Evolutionary conservation across 2,113 vertebrate species (phyloP).

Genomic region (Siniperca knerii): DNA sequence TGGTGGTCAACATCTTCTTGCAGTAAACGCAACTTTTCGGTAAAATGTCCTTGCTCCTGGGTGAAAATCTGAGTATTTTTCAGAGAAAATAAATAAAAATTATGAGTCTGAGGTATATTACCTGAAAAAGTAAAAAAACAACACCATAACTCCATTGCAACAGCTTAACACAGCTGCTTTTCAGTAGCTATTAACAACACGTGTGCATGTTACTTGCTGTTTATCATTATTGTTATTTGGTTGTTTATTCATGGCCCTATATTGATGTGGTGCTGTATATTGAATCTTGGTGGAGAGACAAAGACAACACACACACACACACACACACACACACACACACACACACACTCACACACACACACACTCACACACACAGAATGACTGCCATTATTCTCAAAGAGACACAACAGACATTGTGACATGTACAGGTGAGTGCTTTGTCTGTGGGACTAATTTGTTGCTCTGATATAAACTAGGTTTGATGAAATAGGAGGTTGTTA

Average conservation of each 20-base stretch:
- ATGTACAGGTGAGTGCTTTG: constrained; percentile 55
- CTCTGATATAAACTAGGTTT: constrained; percentile 78
- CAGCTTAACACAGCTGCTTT: neutral
- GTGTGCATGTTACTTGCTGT: neutral
- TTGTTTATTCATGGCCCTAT: neutral
- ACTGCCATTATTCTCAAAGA: constrained; percentile 35
- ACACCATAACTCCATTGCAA: neutral
- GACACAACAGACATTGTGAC: constrained; percentile 15
- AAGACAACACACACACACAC: constrained; percentile 9
- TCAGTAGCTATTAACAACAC: neutral
- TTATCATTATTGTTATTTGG: neutral
- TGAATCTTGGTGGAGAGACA: constrained; percentile 12
- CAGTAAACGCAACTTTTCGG: neutral
- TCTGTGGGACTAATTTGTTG: constrained; percentile 63
- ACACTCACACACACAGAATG: constrained; percentile 13
- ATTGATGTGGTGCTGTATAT: neutral
- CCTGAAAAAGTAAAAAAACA: neutral
- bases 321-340: neutral
- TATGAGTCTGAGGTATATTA: neutral
- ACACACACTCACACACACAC: neutral
- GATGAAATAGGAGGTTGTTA: constrained; percentile 81
- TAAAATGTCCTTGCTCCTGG: neutral
- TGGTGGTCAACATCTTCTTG: neutral
- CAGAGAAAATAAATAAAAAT: neutral
- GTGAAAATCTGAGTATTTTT: neutral